phyloP scores from a whole-genome alignment of 2,888 invertebrate species.

The Minunthozetes semirufus region DNA sequence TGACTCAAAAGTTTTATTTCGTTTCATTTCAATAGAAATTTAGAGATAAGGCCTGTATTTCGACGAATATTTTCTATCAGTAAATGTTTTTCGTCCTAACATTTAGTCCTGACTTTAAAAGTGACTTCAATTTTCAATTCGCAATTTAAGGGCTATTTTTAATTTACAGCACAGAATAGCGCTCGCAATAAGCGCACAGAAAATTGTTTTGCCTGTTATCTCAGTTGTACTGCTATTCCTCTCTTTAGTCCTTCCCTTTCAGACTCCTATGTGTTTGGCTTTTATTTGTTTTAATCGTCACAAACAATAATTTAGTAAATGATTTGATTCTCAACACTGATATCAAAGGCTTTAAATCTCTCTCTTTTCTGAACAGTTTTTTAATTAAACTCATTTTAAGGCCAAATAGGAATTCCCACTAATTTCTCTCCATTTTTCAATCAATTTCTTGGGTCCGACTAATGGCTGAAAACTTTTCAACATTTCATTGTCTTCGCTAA shows the following conservation, averaged over 20 bases:
- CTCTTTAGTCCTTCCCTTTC: background rate
- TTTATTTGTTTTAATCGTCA: conserved; percentile 10
- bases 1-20: background rate
- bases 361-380: background rate
- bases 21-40: background rate
- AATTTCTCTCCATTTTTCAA: background rate
- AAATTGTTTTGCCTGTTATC: background rate
- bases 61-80: too few relatives aligned
- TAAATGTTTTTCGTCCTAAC: background rate
- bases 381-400: conserved; percentile 1
- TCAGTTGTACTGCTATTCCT: background rate
- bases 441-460: background rate
- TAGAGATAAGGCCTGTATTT: background rate
- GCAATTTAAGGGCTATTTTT: conserved; percentile 15
- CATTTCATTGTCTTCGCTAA: too few relatives aligned
- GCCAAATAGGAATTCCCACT: background rate
- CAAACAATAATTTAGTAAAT: conserved; percentile 25
- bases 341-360: background rate
- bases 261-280: background rate
- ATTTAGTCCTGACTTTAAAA: background rate
- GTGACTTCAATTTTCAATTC: background rate
- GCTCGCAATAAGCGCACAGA: too few relatives aligned
- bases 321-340: conserved; percentile 12
- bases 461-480: background rate
- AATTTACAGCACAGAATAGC: background rate